These are phyloP conservation scores for Recurvirostra avosetta DNA, from an alignment of 2,113 vertebrate species.

Conservation along the genomic window DNA sequence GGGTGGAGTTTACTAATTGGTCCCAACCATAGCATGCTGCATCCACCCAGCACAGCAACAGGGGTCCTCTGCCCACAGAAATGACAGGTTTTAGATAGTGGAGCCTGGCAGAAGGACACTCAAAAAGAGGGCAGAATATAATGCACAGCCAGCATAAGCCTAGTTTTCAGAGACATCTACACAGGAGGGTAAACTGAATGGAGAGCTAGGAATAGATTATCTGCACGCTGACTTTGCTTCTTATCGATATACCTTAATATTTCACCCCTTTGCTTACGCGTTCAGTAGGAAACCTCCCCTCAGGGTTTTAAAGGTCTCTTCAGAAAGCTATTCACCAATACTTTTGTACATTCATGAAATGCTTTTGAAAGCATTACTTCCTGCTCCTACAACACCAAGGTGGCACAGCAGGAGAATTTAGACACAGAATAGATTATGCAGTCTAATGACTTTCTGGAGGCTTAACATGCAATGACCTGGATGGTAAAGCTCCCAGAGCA, in stretches of 20 bases:
- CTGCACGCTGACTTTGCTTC: not conserved
- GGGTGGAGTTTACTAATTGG: not conserved
- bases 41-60: not conserved
- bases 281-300: not conserved
- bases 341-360: not conserved
- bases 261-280: not conserved
- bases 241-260: not conserved
- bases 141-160: not conserved
- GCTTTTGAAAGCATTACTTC: not conserved
- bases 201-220: too few relatives aligned
- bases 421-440: not conserved
- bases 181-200: not conserved
- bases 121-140: not conserved
- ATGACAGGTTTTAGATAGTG: not conserved
- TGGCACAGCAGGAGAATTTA: not conserved
- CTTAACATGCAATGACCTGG: not conserved
- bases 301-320: not conserved
- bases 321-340: not conserved
- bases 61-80: not conserved
- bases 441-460: not conserved
- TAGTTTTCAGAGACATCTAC: not conserved
- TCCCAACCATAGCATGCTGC: too few relatives aligned
- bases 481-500: not conserved
- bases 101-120: not conserved
- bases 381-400: not conserved